Percentiles rank a stretch among this genome's conserved stretches.
phyloP scores from a whole-genome alignment of 2,888 invertebrate genomes.

The Philaethria dido region DNA sequence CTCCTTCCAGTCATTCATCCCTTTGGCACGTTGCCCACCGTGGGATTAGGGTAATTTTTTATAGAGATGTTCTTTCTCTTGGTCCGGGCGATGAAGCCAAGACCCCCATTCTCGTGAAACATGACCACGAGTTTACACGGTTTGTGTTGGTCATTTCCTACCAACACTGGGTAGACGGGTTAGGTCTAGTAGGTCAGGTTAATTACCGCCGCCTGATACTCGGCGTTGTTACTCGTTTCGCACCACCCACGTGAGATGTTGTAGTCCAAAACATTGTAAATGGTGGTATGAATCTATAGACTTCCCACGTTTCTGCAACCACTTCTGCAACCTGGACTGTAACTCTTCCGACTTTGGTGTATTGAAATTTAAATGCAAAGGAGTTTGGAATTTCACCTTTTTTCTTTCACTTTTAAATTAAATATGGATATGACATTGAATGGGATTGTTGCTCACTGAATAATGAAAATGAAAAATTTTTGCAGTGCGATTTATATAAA shows the following conservation, averaged over 20 bases:
- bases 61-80: neutral
- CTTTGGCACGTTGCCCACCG: neutral
- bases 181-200: neutral
- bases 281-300: slow-evolving; percentile 76
- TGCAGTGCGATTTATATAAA: no score
- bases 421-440: no score
- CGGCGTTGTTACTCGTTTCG: slow-evolving; percentile 24
- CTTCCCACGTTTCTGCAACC: slow-evolving; percentile 81
- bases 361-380: slow-evolving; percentile 58
- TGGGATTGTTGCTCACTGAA: no score
- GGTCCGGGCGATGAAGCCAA: neutral
- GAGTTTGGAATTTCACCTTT: slow-evolving; percentile 71
- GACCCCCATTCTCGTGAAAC: neutral
- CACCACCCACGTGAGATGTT: slow-evolving; percentile 54
- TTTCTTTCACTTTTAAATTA: slow-evolving; percentile 76
- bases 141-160: neutral
- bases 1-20: neutral
- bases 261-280: slow-evolving; percentile 80
- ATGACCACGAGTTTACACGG: neutral
- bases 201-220: neutral
- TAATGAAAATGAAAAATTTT: no score
- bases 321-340: slow-evolving; percentile 70
- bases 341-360: slow-evolving; percentile 72
- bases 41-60: neutral
- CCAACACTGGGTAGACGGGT: neutral